Evolutionary conservation across 2,113 vertebrate genomes (phyloP), one percentile per base, ranked within the genome.

Genomic region (Chelonoidis abingdonii): DNA sequence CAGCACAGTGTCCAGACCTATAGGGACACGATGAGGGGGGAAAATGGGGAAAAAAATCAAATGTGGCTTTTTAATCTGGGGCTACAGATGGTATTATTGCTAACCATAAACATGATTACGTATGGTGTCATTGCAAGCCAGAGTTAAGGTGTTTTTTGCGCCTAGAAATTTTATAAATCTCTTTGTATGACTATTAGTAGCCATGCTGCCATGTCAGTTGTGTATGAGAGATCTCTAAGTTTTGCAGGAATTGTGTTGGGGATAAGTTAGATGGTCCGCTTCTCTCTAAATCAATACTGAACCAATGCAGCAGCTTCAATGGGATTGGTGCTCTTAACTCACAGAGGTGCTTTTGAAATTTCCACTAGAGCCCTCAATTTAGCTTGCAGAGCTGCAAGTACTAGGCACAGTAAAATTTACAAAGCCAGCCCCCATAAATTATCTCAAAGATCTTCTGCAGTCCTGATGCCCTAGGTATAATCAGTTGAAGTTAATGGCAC

Each of bases 401-500:
- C 90, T 92, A 93, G 75, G 65, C 38, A 14, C 49, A 31, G 16
- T 84, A 86, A 92, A 88, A 62, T 35, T 83, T 16, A 53, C 87
- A 90, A 94, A 96, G 59, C 29, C 41, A 54, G 21, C 19, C 29
- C 53, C 78, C 2, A 2, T 35, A 50, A 21, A 69, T 72, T 6
- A 54, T 78, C 92, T 94, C 69, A 3, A 0, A 29, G 44, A 54
- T 31, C 54, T 76, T 81, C 86, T 65, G 62, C 29, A 65, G 8
- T 88, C 72, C 50, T 0, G 9, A 79, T 80, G 19, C 2, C 0
- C 3, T 47, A 52, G 41, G n/a, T 86, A 29, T 56, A 80, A 87
- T 83, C 90, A 90, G 49, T 35, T 0, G 22, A 90, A 50, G 35
- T 87, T 89, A 83, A 80, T 44, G 49, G 49, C n/a, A n/a, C 24